Base-by-base conservation (phyloP, 2,797 vertebrate species). In the Peromyscus attwateri region DNA sequence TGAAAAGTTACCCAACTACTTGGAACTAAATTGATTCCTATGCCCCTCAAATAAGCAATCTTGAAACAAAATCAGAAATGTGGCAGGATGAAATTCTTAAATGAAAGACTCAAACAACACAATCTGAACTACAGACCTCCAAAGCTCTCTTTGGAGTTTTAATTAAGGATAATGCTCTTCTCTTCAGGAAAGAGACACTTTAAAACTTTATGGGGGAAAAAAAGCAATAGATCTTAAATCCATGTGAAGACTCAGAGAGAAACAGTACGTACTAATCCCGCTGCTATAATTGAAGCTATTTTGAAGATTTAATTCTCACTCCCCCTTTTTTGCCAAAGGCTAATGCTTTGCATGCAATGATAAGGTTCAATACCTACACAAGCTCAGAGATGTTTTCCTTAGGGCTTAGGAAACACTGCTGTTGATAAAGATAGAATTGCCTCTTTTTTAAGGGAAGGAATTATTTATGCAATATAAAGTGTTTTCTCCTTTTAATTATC, bases 91-190 rank as follows among this genome's bases (percentile, higher is more conserved):
- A 97, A 93, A 87, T 95, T 81, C 84, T 95, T 95, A 92, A 91
- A 62, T 77, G 90, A 94, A 95, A 92, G 31, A 79, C 29, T 96
- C 93, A 95, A 91, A 96, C 60, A 89, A 84, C 81, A 81, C 62
- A 91, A 29, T 94, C 76, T 97, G 91, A 97, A 94, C 93, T 75
- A 62, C 5, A 95, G 82, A 91, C 85, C 94, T 96, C 70, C 97
- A 92, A 95, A 95, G 43, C 93, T 96, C 96, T 97, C 96, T 94
- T 70, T 14, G 89, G 97, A 97, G 94, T 95, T 98, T 97, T 98
- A 98, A 97, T 98, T 98, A 98, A 97, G 91, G 91, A 95, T 97
- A 97, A 97, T 96, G 55, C 82, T 93, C 37, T 87, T 96, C 92
- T 96, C 79, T 96, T 97, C 89, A 92, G 79, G 88, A 96, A 91